Evolutionary conservation across 2,888 invertebrate genomes (phyloP), one percentile per base, ranked within the genome.

Genomic region (Selenia dentaria): DNA sequence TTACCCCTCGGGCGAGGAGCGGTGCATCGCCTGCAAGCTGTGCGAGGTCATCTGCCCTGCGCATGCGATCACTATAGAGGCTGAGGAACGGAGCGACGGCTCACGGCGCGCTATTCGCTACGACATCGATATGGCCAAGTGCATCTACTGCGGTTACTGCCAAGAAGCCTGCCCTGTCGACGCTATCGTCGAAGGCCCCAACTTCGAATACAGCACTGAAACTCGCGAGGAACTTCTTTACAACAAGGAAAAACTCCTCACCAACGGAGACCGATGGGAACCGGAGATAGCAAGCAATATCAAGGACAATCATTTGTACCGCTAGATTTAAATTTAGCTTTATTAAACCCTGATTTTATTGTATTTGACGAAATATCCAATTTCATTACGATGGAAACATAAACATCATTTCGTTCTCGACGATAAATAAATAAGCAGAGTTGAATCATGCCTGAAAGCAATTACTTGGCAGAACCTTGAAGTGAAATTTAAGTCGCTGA

Each of bases 11-110:
- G 99, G 99, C 0, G 99, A 99, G 79, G 99, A 99, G 84, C 93
- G 99, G 38, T 99, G 99, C 80, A 99, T 99, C 77, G 99, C 99
- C 2, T 99, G 99, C 82, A 99, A 99, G 87, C 92, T 99, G 6
- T 99, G 99, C 76, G 99, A 99, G 85, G 99, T 99, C 0, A 96
- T 99, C 70, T 99, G 99, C 72, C 99, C 99, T 1, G 98, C 99
- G 9, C 99, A 99, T 91, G 96, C 99, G 0, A 99, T 99, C 61
- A 99, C 99, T 0, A 99, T 99, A 71, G 99, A 99, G 79, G 98
- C 99, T 0, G 99, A 99, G 79, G 96, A 97, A 65, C 92, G 99
- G 40, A 92, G 94, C 1, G 99, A 99, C 80, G 99, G 99, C 10
- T 98, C 98, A 31, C 92, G 99, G 29, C 92, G 99, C 56, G 99